Conservation (phyloP, 2,888 invertebrate genomes). For the Cremastobaeus sp. region DNA sequence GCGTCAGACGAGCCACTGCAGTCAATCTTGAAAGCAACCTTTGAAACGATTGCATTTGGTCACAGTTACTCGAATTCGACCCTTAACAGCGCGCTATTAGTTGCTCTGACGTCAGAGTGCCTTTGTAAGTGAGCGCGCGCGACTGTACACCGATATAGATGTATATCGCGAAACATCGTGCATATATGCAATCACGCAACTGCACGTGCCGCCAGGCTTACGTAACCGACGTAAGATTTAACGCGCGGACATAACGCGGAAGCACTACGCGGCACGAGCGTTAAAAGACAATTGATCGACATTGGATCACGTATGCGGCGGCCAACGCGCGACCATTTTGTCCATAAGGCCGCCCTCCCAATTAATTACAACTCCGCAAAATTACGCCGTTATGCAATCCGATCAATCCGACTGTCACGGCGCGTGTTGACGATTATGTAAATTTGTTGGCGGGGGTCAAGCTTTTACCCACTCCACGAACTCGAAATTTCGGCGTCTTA, state of each 20-base stretch:
- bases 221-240: constrained; percentile 53
- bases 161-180: constrained; percentile 48
- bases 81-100: constrained; percentile 42
- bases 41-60: background rate
- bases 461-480: too few relatives aligned
- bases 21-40: constrained; percentile 5
- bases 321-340: constrained; percentile 17
- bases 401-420: too few relatives aligned
- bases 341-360: constrained; percentile 2
- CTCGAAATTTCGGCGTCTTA: too few relatives aligned
- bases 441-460: too few relatives aligned
- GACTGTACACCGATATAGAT: constrained; percentile 37
- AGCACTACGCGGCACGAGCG: constrained; percentile 35
- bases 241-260: constrained; percentile 52
- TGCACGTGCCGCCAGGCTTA: constrained; percentile 58
- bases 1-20: background rate
- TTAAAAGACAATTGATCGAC: constrained; percentile 51
- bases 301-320: constrained; percentile 36
- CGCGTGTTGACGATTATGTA: too few relatives aligned
- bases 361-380: constrained; percentile 18
- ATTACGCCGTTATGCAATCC: too few relatives aligned
- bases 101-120: constrained; percentile 51
- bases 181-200: constrained; percentile 52
- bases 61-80: constrained; percentile 33
- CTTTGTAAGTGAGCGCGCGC: constrained; percentile 47